Evolutionary conservation across 2,113 vertebrate genomes (phyloP), one percentile per base, ranked within the genome.

Genomic region (Okapia johnstoni): DNA sequence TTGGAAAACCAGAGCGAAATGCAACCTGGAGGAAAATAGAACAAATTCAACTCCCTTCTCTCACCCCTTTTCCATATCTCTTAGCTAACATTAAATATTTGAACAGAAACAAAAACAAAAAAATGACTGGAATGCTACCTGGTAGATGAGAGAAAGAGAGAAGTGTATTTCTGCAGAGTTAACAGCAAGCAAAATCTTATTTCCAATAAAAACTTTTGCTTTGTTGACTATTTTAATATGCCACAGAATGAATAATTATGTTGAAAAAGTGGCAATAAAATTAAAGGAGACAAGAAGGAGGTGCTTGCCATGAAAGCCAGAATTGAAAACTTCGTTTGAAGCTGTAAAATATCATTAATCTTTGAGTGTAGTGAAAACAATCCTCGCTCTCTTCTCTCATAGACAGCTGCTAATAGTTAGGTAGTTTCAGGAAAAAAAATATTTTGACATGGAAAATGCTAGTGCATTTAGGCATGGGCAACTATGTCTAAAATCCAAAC

Each of bases 331-430:
- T 92, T 63, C 96, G 97, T 97, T 98, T 98, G 97, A 98, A 98
- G 86, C 60, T 96, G 76, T 84, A 97, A 98, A 91, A 97, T 97
- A 97, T 97, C 94, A 98, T 98, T 98, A 96, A 76, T 97, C 95
- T 98, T 98, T 80, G 46, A 94, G 66, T 76, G 87, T 98, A 97
- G 97, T 79, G n/a, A 97, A 98, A 97, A 95, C 95, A 97, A 48
- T 94, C 5, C 91, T 96, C 92, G 93, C 60, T 98, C 88, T 98
- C 85, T 94, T 98, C 61, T 98, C 97, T 96, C 95, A 93, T 89
- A 98, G 97, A 96, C 97, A 98, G 88, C 95, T 98, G 76, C 97
- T 97, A 97, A 94, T 97, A 94, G 88, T 98, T 98, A 96, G 93
- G 92, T 90, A 85, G 92, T 96, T 92, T 97, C 94, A 96, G 90